Base-by-base conservation (phyloP, 2,888 invertebrate species). In the Danaus chrysippus region DNA sequence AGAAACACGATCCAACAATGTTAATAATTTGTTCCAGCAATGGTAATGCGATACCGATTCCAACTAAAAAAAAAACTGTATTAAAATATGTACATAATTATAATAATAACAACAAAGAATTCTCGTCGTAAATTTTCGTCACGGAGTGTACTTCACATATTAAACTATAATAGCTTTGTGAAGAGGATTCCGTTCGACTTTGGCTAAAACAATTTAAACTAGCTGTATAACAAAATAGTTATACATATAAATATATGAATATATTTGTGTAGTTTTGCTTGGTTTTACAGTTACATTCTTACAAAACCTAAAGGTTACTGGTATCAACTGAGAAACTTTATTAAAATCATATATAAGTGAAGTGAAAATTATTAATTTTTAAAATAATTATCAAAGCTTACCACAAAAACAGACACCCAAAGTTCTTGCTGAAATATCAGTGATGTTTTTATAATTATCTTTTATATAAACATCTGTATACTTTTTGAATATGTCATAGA, bases 401-500 rank as follows among this genome's bases (percentile, higher is more conserved):
- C 91, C 91, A 71, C 88, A 89, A 61, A 78, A 78, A 59, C 85
- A 85, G 10, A 90, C 91, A 19, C 85, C 87, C 12, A 84, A 10
- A 11, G 77, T 80, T 60, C 91, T 81, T 0, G 81, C 79, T 0
- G 71, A 62, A 1, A 84, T 55, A 65, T 88, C 83, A 0, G 76
- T 71, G 2, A 78, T 42, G 6, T 61, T 66, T 3, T 73, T 76
- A 62, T 84, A 86, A 10, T 82, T 81, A 11, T 81, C 76, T n/a
- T 76, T 82, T 93, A 97, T 81, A 79, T 95, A 76, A 81, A 93
- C 72, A 77, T 96, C 80, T 88, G 96, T 71, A 92, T 93, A 93
- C 59, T 94, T 94, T 93, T 96, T 97, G 56, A 98, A 94, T 63
- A 98, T 96, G 60, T 96, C 96, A 73, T 96, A 94, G 0, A 99